Evolutionary conservation across 2,888 invertebrate species (phyloP), one percentile per base, ranked within the genome.

Genomic region (Apamea anceps): DNA sequence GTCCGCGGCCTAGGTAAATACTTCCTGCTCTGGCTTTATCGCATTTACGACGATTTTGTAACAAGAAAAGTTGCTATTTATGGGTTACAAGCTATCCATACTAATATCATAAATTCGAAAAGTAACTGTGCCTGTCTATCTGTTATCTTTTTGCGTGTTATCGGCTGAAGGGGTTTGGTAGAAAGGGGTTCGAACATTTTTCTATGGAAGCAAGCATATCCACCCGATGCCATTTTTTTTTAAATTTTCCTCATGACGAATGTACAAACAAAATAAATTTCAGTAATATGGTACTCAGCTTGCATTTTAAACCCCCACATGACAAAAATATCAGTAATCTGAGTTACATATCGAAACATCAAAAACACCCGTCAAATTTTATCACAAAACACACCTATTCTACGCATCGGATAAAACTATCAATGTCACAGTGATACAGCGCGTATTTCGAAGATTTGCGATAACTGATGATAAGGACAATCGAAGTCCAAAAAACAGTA

Each of bases 11-110:
- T 65, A 13, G 21, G 37, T 78, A 71, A 48, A 71, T 25, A 77
- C 70, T 85, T 85, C 82, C 85, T 65, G 18, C 4, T 32, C 32
- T 32, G 57, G 15, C 28, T 57, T 80, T 37, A 77, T 73, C 42
- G 13, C 28, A 25, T 75, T 80, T 42, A 60, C 45, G 51, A 65
- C 15, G 42, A 60, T 45, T 71, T 74, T 42, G 6, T 57, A 7
- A 68, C 21, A 63, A 57, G 42, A 62, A 25, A 37, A 28, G 2
- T 18, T 62, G 21, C 15, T 42, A 10, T 77, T 71, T 71, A 15
- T 15, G 2, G 18, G 37, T 8, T 2, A 51, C 6, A 18, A 13
- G 18, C 21, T 32, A 32, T 7, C 28, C 62, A n/a, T 60, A n/a
- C 1, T 4, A 5, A 25, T 60, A n/a, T 60, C 12, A 60, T 15